phyloP scores from a whole-genome alignment of 2,797 vertebrate species.

The Brachyalestes nurse region DNA sequence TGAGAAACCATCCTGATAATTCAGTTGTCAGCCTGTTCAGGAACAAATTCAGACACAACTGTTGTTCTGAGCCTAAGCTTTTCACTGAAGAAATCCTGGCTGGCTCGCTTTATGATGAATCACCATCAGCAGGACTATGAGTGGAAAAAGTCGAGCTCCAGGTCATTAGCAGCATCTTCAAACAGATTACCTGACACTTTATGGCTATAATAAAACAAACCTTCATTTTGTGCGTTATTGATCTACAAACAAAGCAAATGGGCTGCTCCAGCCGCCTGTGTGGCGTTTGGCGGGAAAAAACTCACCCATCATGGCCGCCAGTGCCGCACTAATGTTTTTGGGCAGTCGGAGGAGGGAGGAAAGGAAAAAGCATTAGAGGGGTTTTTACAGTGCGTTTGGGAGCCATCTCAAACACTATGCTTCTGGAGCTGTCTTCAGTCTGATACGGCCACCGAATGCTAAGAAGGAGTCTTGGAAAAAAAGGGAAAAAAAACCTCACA shows the following conservation, averaged over 20 bases:
- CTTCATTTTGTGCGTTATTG: slow-evolving; percentile 59
- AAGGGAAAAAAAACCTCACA: slow-evolving; percentile 10
- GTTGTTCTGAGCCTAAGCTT: background rate
- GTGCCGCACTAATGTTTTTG: slow-evolving; percentile 37
- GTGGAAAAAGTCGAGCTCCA: slow-evolving; percentile 43
- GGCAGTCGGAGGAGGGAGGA: slow-evolving; percentile 28
- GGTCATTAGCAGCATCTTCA: slow-evolving; percentile 56
- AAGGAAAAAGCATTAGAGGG: slow-evolving; percentile 43
- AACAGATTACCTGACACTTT: slow-evolving; percentile 63
- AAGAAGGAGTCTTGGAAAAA: slow-evolving; percentile 42
- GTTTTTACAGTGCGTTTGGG: slow-evolving; percentile 55
- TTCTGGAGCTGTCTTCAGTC: slow-evolving; percentile 31
- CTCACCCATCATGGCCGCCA: slow-evolving; percentile 38
- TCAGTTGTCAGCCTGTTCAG: background rate
- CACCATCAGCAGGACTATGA: slow-evolving; percentile 28
- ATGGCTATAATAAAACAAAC: slow-evolving; percentile 61
- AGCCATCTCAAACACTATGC: slow-evolving; percentile 38
- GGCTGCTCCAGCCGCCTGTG: slow-evolving; percentile 17
- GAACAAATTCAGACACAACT: background rate
- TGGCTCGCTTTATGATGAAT: slow-evolving; percentile 39
- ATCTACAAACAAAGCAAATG: slow-evolving; percentile 58
- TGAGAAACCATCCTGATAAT: background rate
- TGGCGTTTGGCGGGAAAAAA: slow-evolving; percentile 16
- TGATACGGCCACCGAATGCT: slow-evolving; percentile 48
- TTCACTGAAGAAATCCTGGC: slow-evolving; percentile 2